These are phyloP conservation scores for Parazoanthus darwini DNA, from an alignment of 92 coral and sea anemone genomes.

Conservation along the genomic window DNA sequence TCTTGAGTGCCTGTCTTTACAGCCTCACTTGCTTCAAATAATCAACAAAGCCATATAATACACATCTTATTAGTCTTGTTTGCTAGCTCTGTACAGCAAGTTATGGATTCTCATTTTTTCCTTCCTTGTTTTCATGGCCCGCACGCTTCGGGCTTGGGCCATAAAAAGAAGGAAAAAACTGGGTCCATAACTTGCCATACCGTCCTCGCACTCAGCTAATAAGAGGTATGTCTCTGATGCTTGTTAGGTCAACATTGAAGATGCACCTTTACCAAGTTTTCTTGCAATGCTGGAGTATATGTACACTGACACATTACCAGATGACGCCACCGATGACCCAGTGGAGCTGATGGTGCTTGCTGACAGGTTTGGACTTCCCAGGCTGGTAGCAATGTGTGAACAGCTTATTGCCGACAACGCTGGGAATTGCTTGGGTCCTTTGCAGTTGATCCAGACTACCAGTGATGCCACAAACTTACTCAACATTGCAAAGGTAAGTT, in stretches of 20 bases:
- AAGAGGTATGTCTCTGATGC: not conserved
- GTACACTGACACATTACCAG: slow-evolving; percentile 72
- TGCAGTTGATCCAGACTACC: slow-evolving; percentile 14
- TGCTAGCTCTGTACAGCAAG: too few relatives aligned
- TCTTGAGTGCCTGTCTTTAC: too few relatives aligned
- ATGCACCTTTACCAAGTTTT: slow-evolving; percentile 63
- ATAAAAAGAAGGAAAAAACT: too few relatives aligned
- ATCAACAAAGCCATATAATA: too few relatives aligned
- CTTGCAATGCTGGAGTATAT: slow-evolving; percentile 70
- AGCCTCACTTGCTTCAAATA: too few relatives aligned
- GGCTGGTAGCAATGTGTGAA: slow-evolving; percentile 77
- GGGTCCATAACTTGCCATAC: too few relatives aligned
- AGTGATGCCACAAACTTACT: slow-evolving; percentile 29
- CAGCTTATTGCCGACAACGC: slow-evolving; percentile 51
- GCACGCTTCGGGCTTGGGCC: too few relatives aligned
- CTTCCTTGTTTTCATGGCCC: too few relatives aligned
- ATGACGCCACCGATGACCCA: slow-evolving; percentile 41
- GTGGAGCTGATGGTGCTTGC: slow-evolving; percentile 76
- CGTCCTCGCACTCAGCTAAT: too few relatives aligned
- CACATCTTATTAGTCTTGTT: too few relatives aligned
- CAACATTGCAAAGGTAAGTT: slow-evolving; percentile 27
- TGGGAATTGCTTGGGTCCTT: slow-evolving; percentile 33
- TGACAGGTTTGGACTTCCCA: slow-evolving; percentile 76
- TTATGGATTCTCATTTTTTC: too few relatives aligned
- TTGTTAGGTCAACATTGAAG: slow-evolving; percentile 66